Evolutionary conservation across 2,797 vertebrate species (phyloP), one percentile per base, ranked within the genome.

Genomic region (Acrossocheilus fasciatus): DNA sequence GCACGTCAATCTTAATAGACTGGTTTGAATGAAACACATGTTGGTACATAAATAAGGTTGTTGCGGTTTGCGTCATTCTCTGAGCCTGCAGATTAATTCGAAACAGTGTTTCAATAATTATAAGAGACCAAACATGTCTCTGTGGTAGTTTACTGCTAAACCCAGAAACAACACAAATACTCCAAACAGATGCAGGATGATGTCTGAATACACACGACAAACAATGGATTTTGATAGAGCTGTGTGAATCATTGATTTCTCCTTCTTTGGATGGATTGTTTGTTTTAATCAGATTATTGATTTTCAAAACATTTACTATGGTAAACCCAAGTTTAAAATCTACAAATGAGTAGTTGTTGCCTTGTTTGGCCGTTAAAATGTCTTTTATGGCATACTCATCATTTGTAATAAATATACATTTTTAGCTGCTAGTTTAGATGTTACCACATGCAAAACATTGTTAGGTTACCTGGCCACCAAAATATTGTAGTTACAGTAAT

Each of bases 121-220:
- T 62, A 78, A 41, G 54, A 78, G 4, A 41, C 36, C 76, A 78
- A 78, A 41, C 36, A 62, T 30, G 39, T 62, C 8, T 43, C 39
- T 62, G 23, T 9, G 54, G 39, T 17, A 62, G 54, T 43, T 45
- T 66, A 66, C 17, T 47, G 78, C 43, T 81, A 66, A 81, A 18
- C 57, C n/a, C 77, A 26, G 77, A 79, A 30, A 79, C 52, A 45
- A 79, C 52, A 17, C 23, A 62, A 47, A 47, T 8, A 64, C 5
- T 47, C 15, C 43, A 66, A 66, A 66, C 59, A 81, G 41, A 80
- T 79, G 54, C 76, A 64, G 77, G 23, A 62, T 79, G 14, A 62
- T 79, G n/a, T 79, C 76, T 62, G 77, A 79, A 76, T 39, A 76
- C 47, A 76, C 30, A 54, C 4, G 18, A 23, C 39, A 18, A 62